Evolutionary conservation across 2,113 vertebrate species (phyloP).

Genomic region (Pungitius pungitius): DNA sequence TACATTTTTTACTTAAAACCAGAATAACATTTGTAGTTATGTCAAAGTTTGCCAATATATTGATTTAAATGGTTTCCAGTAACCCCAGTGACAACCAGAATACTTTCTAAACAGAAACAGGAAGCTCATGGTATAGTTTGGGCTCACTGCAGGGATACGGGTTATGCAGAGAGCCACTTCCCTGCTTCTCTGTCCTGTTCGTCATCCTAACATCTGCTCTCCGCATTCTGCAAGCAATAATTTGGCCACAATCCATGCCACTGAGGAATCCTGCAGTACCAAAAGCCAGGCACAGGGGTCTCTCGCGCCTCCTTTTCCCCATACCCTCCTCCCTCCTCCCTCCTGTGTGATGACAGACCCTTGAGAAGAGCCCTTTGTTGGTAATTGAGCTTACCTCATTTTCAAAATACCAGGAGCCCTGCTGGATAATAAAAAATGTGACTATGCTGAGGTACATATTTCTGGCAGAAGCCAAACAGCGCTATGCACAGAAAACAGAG

Average conservation of each 20-base stretch:
- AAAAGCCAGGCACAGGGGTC: conserved; percentile 56
- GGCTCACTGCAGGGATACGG: conserved; percentile 24
- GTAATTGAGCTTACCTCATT: conserved; percentile 74
- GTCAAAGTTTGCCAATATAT: not conserved
- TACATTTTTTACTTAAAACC: not conserved
- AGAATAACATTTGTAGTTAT: not conserved
- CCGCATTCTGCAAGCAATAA: conserved; percentile 58
- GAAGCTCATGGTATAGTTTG: conserved; percentile 27
- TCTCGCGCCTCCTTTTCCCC: conserved; percentile 58
- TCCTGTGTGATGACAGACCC: conserved; percentile 65
- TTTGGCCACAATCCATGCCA: conserved; percentile 74
- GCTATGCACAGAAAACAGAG: conserved; percentile 51
- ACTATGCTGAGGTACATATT: conserved; percentile 64
- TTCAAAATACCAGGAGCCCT: conserved; percentile 71
- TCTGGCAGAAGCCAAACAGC: conserved; percentile 61
- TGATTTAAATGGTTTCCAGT: not conserved
- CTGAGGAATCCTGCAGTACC: conserved; percentile 71
- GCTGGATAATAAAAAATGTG: conserved; percentile 66
- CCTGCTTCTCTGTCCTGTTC: conserved; percentile 19
- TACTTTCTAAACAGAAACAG: conserved; percentile 9
- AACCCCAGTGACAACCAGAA: too few relatives aligned
- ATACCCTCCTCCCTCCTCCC: conserved; percentile 46
- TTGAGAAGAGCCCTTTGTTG: conserved; percentile 77
- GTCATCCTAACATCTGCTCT: conserved; percentile 69
- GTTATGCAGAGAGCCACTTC: conserved; percentile 2